A percentile compares a stretch with the other conserved stretches of the same genome.
phyloP scores from a whole-genome alignment of 2,888 invertebrate genomes.

The Rhingia campestris region DNA sequence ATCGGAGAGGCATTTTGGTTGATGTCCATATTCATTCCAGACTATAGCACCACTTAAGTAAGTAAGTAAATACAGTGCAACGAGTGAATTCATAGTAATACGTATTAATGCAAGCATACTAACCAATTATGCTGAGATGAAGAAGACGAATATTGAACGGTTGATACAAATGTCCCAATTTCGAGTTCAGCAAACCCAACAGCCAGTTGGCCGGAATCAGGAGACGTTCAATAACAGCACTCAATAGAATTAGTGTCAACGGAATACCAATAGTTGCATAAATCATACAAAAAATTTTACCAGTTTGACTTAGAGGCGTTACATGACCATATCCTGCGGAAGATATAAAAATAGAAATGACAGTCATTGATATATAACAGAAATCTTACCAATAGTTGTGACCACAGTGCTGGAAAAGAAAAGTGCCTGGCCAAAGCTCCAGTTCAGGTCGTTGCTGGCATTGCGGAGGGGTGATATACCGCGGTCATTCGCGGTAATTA shows the following conservation, averaged over 20 bases:
- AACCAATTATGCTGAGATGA: slow-evolving; percentile 88
- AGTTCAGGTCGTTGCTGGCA: slow-evolving; percentile 91
- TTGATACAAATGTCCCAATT: slow-evolving; percentile 88
- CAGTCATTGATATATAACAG: not conserved
- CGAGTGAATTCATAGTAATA: too few relatives aligned
- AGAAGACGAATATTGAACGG: slow-evolving; percentile 90
- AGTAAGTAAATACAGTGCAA: too few relatives aligned
- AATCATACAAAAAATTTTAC: slow-evolving; percentile 93
- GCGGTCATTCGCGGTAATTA: slow-evolving; percentile 89
- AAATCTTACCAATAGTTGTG: slow-evolving; percentile 90
- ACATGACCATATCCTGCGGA: slow-evolving; percentile 93
- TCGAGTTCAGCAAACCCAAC: slow-evolving; percentile 86
- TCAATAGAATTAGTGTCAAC: slow-evolving; percentile 91
- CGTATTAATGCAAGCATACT: slow-evolving; percentile 70
- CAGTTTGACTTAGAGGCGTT: slow-evolving; percentile 92
- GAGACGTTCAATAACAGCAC: slow-evolving; percentile 91
- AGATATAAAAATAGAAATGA: not conserved
- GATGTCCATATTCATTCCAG: too few relatives aligned
- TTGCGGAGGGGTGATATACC: slow-evolving; percentile 91
- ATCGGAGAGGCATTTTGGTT: too few relatives aligned
- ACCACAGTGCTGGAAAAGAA: slow-evolving; percentile 94
- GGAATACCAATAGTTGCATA: slow-evolving; percentile 94
- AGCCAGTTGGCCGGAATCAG: slow-evolving; percentile 89
- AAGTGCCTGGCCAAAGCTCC: slow-evolving; percentile 94
- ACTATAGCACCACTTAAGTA: too few relatives aligned